Percentiles rank a stretch among this genome's conserved stretches.
Conservation (phyloP, 1,140 invertebrate genomes). For the Acyrthosiphon pisum region DNA sequence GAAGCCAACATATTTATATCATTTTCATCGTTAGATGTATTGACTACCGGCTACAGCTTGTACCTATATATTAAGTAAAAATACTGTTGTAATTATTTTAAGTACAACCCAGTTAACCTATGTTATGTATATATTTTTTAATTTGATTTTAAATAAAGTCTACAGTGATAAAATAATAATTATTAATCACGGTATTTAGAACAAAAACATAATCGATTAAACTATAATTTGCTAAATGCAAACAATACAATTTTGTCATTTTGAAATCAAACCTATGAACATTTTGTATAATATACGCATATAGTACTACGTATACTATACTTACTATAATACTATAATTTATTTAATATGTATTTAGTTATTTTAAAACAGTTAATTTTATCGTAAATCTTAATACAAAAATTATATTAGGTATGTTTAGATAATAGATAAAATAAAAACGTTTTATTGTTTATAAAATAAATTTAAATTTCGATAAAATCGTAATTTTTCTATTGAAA, state of each 20-base stretch:
- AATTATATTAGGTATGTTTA: neutral
- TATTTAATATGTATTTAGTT: too few relatives aligned
- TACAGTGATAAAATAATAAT: neutral
- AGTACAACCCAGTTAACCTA: neutral
- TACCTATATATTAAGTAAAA: neutral
- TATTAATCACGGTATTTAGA: neutral
- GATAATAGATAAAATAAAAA: neutral
- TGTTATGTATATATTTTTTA: neutral
- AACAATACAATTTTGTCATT: neutral
- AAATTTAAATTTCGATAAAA: too few relatives aligned
- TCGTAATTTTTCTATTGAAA: neutral
- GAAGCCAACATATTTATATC: constrained; percentile 1
- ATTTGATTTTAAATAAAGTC: neutral
- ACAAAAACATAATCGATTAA: neutral
- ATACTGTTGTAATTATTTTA: neutral
- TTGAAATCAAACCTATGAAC: neutral
- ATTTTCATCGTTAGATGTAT: neutral
- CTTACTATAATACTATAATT: too few relatives aligned
- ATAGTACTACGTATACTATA: too few relatives aligned
- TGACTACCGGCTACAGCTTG: neutral
- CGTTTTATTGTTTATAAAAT: neutral
- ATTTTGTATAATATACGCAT: neutral
- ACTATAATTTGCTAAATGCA: neutral
- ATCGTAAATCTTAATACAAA: too few relatives aligned
- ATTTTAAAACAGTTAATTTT: too few relatives aligned